Percentiles rank a stretch among this genome's conserved stretches.
Conservation (phyloP, 2,113 vertebrate genomes). For the Regulus satrapa region DNA sequence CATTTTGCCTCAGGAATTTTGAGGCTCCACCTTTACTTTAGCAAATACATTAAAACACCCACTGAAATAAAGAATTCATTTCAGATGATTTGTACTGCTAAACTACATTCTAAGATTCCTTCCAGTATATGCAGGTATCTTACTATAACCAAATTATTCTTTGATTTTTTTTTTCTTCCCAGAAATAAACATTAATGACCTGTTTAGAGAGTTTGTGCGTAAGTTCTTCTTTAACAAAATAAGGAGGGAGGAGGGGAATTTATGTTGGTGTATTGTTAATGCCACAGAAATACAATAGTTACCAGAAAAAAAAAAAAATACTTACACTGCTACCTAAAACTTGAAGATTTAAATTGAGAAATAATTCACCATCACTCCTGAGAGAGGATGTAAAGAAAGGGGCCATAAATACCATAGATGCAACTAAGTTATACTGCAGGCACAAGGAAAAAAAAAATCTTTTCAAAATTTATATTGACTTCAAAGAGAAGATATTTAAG, state of each 20-base stretch:
- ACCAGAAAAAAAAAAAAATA: not conserved
- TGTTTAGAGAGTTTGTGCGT: not conserved
- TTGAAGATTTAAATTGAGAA: not conserved
- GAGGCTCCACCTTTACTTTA: not conserved
- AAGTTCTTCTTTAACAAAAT: not conserved
- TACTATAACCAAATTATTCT: not conserved
- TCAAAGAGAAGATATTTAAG: not conserved
- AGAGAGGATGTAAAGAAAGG: not conserved
- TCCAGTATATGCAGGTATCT: not conserved
- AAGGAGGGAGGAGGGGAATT: not conserved
- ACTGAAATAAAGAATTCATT: not conserved
- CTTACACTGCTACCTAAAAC: not conserved
- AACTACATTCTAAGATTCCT: not conserved
- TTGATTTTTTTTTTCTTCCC: not conserved
- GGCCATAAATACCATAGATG: not conserved
- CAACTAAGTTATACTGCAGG: not conserved
- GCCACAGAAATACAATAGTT: not conserved
- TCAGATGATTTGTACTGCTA: not conserved
- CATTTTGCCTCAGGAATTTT: not conserved
- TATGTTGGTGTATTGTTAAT: not conserved
- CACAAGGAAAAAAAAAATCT: not conserved
- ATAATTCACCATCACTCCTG: not conserved
- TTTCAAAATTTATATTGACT: not conserved
- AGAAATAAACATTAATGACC: not conserved
- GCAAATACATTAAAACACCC: not conserved